Evolutionary conservation across 2,888 invertebrate genomes (phyloP).

Genomic region (Meandrusa payeni): DNA sequence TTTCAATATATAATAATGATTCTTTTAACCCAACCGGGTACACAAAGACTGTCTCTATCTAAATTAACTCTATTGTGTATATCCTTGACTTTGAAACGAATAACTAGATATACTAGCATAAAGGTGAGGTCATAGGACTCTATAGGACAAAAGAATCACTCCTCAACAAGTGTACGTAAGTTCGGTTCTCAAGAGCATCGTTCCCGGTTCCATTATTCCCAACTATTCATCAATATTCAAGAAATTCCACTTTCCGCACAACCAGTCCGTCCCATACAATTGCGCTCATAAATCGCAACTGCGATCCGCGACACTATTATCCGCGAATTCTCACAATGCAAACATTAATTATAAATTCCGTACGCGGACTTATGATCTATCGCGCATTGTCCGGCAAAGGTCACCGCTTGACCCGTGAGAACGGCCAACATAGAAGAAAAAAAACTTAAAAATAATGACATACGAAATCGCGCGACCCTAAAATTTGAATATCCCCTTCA

Average conservation of each 20-base stretch:
- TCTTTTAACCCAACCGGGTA: too few species aligned
- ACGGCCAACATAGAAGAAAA: conserved; percentile 49
- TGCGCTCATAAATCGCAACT: conserved; percentile 53
- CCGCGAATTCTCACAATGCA: conserved; percentile 64
- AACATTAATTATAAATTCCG: conserved; percentile 77
- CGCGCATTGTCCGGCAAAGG: conserved; percentile 63
- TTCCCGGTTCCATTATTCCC: conserved; percentile 29
- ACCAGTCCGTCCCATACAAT: conserved; percentile 52
- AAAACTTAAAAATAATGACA: conserved; percentile 46
- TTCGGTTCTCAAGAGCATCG: conserved; percentile 56
- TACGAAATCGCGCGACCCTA: conserved; percentile 68
- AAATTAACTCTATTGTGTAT: not conserved
- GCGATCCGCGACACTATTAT: conserved; percentile 58
- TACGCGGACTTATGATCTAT: conserved; percentile 57
- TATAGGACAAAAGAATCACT: conserved; percentile 62
- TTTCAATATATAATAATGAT: too few species aligned
- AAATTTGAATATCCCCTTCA: conserved; percentile 75
- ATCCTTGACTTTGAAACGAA: conserved; percentile 27
- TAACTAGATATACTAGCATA: conserved; percentile 33
- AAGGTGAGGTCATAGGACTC: conserved; percentile 39
- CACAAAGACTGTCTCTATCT: too few species aligned
- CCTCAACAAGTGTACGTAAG: conserved; percentile 54
- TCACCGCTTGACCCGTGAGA: conserved; percentile 78
- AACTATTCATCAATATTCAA: conserved; percentile 71
- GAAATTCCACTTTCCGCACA: conserved; percentile 68